phyloP scores from a whole-genome alignment of 2,888 invertebrate genomes.

The Drosophila neonasuta region DNA sequence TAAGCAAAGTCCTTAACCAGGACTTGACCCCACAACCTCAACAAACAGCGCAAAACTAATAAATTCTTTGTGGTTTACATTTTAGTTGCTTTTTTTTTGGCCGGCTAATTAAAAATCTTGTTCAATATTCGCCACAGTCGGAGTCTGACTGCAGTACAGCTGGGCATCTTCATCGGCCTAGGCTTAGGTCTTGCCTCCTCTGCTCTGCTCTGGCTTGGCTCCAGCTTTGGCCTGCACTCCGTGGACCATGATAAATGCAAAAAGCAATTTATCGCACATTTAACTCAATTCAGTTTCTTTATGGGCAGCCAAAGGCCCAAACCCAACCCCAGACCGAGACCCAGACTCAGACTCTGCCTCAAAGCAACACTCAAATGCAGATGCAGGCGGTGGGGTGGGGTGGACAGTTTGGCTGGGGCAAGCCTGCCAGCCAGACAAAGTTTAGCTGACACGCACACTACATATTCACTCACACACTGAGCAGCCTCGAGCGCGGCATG shows the following conservation, averaged over 20 bases:
- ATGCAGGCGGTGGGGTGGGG: not conserved
- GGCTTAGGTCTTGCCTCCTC: conserved; percentile 24
- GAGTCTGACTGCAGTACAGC: conserved; percentile 16
- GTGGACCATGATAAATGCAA: conserved; percentile 75
- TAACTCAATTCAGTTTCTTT: conserved; percentile 76
- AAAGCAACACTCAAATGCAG: not conserved
- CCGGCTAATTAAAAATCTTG: conserved; percentile 77
- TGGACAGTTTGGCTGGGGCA: conserved; percentile 32
- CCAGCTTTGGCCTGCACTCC: conserved; percentile 25
- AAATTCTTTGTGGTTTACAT: conserved; percentile 31
- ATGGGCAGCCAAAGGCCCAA: conserved; percentile 51
- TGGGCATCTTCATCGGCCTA: conserved; percentile 42
- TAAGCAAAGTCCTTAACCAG: conserved; percentile 71
- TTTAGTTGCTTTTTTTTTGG: conserved; percentile 35
- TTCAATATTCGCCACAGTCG: conserved; percentile 72
- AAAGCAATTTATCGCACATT: conserved; percentile 80
- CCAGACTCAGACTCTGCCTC: conserved; percentile 1
- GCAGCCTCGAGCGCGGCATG: conserved; percentile 18
- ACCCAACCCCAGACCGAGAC: conserved; percentile 3
- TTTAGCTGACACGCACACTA: conserved; percentile 64
- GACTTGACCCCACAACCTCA: conserved; percentile 51
- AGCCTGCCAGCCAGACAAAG: conserved; percentile 57
- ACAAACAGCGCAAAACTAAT: conserved; percentile 23
- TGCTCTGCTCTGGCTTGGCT: conserved; percentile 17
- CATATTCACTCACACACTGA: conserved; percentile 14